Evolutionary conservation across 2,113 vertebrate species (phyloP).

Genomic region (Cheirogaleus medius): DNA sequence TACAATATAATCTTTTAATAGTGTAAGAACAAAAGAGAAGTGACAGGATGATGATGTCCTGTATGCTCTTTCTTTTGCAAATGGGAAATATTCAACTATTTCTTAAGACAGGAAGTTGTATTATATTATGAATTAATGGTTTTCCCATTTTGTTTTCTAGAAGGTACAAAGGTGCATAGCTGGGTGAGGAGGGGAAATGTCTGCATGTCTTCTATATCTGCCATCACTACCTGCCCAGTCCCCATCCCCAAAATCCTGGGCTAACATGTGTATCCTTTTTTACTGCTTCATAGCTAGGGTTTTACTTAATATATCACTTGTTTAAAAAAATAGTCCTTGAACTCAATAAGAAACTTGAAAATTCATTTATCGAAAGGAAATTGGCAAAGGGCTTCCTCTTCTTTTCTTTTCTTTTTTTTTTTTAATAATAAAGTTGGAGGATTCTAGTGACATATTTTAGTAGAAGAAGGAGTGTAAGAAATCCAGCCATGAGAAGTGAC

Average conservation of each 20-base stretch:
- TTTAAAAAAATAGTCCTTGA: neutral
- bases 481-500: neutral
- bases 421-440: neutral
- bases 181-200: neutral
- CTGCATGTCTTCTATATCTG: fast-evolving
- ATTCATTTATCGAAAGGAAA: neutral
- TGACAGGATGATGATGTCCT: neutral
- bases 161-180: neutral
- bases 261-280: neutral
- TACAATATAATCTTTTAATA: neutral
- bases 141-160: neutral
- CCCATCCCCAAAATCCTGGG: neutral
- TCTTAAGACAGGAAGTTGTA: neutral
- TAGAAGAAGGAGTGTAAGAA: neutral
- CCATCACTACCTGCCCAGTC: neutral
- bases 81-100: conserved; percentile 9
- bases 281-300: neutral
- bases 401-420: neutral
- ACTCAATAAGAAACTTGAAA: neutral
- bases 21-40: neutral
- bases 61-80: neutral
- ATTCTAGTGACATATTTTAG: neutral
- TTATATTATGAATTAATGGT: neutral
- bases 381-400: neutral
- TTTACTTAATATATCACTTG: neutral